phyloP scores from a whole-genome alignment of 1,140 invertebrate genomes.

The Eriocheir sinensis region DNA sequence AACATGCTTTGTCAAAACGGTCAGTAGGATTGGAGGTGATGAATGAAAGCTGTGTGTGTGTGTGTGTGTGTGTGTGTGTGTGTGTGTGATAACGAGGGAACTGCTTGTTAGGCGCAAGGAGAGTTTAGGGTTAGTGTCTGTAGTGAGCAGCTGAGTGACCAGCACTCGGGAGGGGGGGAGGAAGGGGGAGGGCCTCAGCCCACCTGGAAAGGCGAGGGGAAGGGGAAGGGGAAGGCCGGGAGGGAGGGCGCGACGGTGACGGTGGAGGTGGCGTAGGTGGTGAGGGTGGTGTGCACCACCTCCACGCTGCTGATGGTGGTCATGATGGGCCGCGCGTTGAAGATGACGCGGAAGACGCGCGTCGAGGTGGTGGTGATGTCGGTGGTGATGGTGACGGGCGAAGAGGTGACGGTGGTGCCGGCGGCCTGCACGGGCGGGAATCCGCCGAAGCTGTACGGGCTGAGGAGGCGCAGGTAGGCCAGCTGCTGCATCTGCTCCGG shows the following conservation, averaged over 20 bases:
- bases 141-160: constrained; percentile 32
- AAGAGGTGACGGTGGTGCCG: constrained; percentile 90
- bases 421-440: constrained; percentile 86
- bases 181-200: constrained; percentile 42
- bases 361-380: constrained; percentile 90
- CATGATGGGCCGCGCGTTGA: constrained; percentile 93
- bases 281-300: constrained; percentile 91
- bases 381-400: constrained; percentile 90
- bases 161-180: constrained; percentile 40
- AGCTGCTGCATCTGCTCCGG: constrained; percentile 88
- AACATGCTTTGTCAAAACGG: too few relatives aligned
- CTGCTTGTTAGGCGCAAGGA: too few relatives aligned
- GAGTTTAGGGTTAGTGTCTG: too few relatives aligned
- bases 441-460: constrained; percentile 84
- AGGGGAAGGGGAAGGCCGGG: constrained; percentile 81
- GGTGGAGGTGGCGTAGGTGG: constrained; percentile 90
- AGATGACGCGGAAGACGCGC: constrained; percentile 91
- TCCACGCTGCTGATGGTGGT: constrained; percentile 93
- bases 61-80: too few relatives aligned
- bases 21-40: too few relatives aligned
- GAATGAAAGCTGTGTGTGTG: neutral
- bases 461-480: constrained; percentile 87
- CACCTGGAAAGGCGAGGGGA: constrained; percentile 74
- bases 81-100: too few relatives aligned
- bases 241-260: constrained; percentile 87